Base-by-base conservation (phyloP, 2,113 vertebrate species). In the Cyprinodon tularosa region DNA sequence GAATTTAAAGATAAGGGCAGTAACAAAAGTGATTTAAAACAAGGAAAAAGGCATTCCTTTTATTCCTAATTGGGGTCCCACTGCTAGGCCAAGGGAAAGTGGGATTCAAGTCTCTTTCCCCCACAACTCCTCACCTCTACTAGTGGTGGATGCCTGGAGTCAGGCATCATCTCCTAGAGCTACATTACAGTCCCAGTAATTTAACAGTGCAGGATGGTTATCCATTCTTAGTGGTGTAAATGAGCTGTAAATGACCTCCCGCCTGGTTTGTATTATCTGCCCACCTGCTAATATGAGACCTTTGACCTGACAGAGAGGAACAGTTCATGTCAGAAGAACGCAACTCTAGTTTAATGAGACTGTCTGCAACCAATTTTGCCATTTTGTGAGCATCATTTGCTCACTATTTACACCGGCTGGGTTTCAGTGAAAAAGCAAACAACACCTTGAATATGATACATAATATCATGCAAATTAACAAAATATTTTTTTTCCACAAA, bases 71-170 rank as follows among this genome's bases (percentile, higher is more conserved):
- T 96, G 95, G 94, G 90, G 90, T 90, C 94, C 92, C 93, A 92
- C 93, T 89, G 92, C 94, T 85, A 88, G 94, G 93, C 92, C 91
- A 68, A 91, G 92, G 96, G 96, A 95, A 97, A 96, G 95, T 94
- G 85, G 87, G 91, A 96, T 96, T 96, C 95, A 95, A 96, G 91
- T 94, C 93, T 92, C 85, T 96, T 96, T 94, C 93, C 93, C 89
- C 94, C 92, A 94, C 91, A 91, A 96, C 95, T 94, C 94, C 94
- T 96, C 95, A 95, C 94, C 89, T 88, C 89, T 88, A 91, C 89
- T 87, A 90, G 89, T 72, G 75, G 80, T 50, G n/a, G 86, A 92
- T 29, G 29, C 29, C 29, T 29, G 29, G 29, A 29, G 94, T 94
- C 86, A 48, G 69, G 66, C 77, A 80, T 71, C 79, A 45, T 75